Conservation (phyloP, 2,797 vertebrate genomes). For the Orestias chungarensis region DNA sequence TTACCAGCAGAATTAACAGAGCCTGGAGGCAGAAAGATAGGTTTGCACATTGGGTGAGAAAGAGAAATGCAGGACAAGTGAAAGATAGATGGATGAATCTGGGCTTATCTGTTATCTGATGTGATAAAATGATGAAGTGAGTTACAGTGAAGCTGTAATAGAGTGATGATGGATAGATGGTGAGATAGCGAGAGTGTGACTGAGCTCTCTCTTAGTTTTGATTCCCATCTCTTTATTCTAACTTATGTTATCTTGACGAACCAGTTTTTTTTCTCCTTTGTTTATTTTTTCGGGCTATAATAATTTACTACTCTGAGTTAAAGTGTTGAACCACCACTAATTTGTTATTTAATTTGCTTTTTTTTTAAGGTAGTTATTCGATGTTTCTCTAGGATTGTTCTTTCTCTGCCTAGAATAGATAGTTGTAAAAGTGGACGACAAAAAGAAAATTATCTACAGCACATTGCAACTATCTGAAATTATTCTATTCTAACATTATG, state of each 20-base stretch:
- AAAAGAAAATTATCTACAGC: neutral
- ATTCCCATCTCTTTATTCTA: slow-evolving; percentile 17
- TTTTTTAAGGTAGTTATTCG: neutral
- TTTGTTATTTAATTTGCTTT: neutral
- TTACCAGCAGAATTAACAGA: slow-evolving; percentile 28
- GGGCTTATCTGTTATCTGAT: slow-evolving; percentile 44
- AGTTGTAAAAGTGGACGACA: neutral
- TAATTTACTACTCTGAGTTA: neutral
- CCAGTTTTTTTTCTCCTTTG: neutral
- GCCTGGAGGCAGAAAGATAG: slow-evolving; percentile 37
- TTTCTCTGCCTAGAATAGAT: neutral
- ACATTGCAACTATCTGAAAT: neutral
- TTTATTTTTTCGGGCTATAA: neutral
- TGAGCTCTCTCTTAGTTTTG: slow-evolving; percentile 36
- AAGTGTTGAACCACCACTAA: neutral
- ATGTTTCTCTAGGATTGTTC: neutral
- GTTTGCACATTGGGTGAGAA: slow-evolving; percentile 37
- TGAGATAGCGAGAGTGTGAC: slow-evolving; percentile 37
- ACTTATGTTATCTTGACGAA: neutral
- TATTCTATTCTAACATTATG: neutral
- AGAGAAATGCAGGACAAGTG: slow-evolving; percentile 29
- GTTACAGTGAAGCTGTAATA: slow-evolving; percentile 45
- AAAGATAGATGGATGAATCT: slow-evolving; percentile 44
- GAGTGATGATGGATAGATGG: slow-evolving; percentile 44
- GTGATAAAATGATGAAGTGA: slow-evolving; percentile 49